Percentiles rank a stretch among this genome's conserved stretches.
Conservation (phyloP, 1,140 invertebrate genomes). For the Drosophila elegans region DNA sequence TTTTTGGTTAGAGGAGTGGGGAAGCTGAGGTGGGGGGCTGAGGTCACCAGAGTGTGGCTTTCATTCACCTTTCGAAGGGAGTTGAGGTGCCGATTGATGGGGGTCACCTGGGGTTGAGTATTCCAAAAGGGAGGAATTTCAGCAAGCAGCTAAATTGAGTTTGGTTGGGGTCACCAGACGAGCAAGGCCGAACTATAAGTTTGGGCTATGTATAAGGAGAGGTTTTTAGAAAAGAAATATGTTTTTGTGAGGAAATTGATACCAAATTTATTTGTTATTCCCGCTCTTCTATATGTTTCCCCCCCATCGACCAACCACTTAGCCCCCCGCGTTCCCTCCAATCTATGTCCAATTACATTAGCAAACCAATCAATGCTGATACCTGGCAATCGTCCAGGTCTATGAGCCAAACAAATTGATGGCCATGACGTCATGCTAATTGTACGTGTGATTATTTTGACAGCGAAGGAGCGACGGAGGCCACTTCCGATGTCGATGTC, state of each 20-base stretch:
- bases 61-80: constrained; percentile 4
- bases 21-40: not conserved
- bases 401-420: constrained; percentile 59
- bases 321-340: not conserved
- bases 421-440: constrained; percentile 80
- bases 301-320: not conserved
- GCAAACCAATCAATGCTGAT: constrained; percentile 23
- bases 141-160: not conserved
- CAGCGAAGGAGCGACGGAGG: constrained; percentile 39
- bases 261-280: too few relatives aligned
- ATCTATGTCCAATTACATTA: not conserved
- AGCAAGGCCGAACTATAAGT: too few relatives aligned
- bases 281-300: not conserved
- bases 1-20: constrained; percentile 1
- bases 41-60: constrained; percentile 12
- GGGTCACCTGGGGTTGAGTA: constrained; percentile 8
- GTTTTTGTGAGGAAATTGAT: too few relatives aligned
- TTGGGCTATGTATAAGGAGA: too few relatives aligned
- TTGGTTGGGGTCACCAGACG: not conserved
- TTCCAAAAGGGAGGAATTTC: constrained; percentile 1
- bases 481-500: constrained; percentile 21
- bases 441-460: constrained; percentile 84
- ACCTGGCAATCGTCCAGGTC: constrained; percentile 29
- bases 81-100: constrained; percentile 19
- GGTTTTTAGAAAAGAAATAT: too few relatives aligned